Evolutionary conservation across 2,113 vertebrate species (phyloP).

Genomic region (Colossoma macropomum): DNA sequence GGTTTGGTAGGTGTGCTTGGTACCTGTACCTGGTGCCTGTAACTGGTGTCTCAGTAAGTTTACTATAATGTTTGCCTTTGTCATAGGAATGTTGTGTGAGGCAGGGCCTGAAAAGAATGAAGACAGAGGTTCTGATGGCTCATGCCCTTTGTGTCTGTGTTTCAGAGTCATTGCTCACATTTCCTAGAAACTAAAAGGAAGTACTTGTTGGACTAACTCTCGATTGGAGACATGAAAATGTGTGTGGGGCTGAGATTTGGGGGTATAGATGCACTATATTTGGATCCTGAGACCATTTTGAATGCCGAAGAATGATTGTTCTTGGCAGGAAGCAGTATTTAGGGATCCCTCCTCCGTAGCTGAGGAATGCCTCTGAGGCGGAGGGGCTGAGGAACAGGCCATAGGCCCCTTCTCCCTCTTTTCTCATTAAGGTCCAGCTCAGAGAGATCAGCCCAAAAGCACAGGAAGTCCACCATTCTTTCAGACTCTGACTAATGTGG

Average conservation of each 20-base stretch:
- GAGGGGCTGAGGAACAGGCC: slow-evolving; percentile 33
- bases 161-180: background rate
- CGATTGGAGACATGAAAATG: background rate
- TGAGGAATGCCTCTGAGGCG: slow-evolving; percentile 53
- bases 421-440: slow-evolving; percentile 11
- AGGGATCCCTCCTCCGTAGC: slow-evolving; percentile 49
- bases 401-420: slow-evolving; percentile 2
- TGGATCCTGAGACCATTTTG: slow-evolving; percentile 35
- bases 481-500: slow-evolving; percentile 32
- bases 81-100: background rate
- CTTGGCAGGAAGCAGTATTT: slow-evolving; percentile 41
- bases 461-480: slow-evolving; percentile 64
- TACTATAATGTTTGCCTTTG: slow-evolving; percentile 4
- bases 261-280: slow-evolving; percentile 32
- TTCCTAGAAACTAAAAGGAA: slow-evolving; percentile 13
- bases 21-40: no score
- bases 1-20: no score
- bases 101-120: background rate
- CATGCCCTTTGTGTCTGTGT: background rate
- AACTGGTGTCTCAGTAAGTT: background rate
- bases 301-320: slow-evolving; percentile 40
- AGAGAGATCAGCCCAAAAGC: slow-evolving; percentile 21
- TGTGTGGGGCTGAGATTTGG: slow-evolving; percentile 25
- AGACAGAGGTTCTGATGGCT: background rate
- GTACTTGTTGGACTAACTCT: slow-evolving; percentile 5